Percentiles rank a stretch among this genome's conserved stretches.
Conservation (phyloP, 2,888 invertebrate genomes). For the Melinaea marsaeus region DNA sequence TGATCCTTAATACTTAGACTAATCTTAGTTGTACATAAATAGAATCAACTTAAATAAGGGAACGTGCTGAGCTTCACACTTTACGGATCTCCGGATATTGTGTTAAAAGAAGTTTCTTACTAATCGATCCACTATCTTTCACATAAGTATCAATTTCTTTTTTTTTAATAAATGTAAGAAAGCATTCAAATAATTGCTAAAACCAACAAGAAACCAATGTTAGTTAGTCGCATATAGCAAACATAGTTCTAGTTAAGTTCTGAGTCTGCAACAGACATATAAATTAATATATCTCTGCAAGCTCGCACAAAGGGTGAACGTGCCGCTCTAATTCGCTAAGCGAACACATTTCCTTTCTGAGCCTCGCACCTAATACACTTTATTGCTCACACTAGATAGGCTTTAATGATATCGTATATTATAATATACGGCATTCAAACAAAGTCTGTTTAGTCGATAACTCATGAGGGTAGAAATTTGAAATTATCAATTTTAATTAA, state of each 20-base stretch:
- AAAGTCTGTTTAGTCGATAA: too few species aligned
- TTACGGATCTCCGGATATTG: not conserved
- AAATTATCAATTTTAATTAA: too few species aligned
- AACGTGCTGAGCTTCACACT: not conserved
- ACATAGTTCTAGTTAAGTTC: conserved; percentile 4
- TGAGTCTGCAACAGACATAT: conserved; percentile 1
- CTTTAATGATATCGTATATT: too few species aligned
- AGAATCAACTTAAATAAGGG: not conserved
- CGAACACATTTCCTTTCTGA: conserved; percentile 57
- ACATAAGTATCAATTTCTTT: not conserved
- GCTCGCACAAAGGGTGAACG: conserved; percentile 41
- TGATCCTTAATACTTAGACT: not conserved
- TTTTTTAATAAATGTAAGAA: too few species aligned
- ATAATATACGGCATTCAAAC: too few species aligned
- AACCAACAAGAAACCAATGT: not conserved
- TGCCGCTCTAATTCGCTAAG: conserved; percentile 56
- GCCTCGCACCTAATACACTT: conserved; percentile 17
- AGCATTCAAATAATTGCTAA: too few species aligned
- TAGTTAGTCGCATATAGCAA: not conserved
- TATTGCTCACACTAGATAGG: conserved; percentile 2
- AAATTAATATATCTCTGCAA: conserved; percentile 6
- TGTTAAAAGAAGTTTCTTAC: not conserved
- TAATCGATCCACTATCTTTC: not conserved
- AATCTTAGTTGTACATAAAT: not conserved
- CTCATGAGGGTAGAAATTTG: too few species aligned